Conservation (phyloP, 2,888 invertebrate genomes). For the Ptilodon capucinus region DNA sequence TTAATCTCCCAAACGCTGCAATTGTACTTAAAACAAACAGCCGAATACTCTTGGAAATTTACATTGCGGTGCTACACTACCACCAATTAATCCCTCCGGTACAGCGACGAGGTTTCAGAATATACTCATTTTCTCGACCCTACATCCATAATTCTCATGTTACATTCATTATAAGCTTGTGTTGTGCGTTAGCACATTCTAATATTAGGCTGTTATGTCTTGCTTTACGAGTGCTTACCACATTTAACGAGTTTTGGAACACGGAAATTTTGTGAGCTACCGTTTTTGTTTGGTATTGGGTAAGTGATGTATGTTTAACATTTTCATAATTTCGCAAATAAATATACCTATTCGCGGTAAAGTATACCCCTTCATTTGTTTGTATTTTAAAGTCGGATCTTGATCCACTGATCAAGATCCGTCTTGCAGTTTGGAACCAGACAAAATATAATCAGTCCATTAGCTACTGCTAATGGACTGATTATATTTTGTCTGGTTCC, state of each 20-base stretch:
- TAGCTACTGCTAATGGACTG: no score
- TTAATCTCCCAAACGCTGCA: conserved; percentile 31
- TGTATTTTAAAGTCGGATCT: no score
- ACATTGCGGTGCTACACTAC: conserved; percentile 37
- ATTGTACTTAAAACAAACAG: conserved; percentile 31
- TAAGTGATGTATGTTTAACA: neutral
- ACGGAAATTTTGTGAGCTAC: conserved; percentile 15
- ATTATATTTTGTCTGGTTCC: no score
- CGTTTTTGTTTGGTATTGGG: neutral
- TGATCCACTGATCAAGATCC: no score
- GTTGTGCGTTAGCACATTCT: conserved; percentile 41
- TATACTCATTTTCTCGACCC: conserved; percentile 45
- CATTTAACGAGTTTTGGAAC: conserved; percentile 26
- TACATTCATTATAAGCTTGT: conserved; percentile 54
- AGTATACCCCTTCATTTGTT: no score
- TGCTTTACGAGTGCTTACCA: conserved; percentile 29
- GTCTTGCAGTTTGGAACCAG: no score
- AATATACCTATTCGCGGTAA: no score
- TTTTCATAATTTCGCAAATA: no score
- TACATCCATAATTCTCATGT: conserved; percentile 55
- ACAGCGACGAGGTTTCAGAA: conserved; percentile 34
- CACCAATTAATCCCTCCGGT: conserved; percentile 35
- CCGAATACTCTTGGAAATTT: conserved; percentile 32
- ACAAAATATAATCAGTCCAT: no score
- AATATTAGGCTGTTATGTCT: conserved; percentile 38